Base-by-base conservation (phyloP, 2,888 invertebrate species). In the Scelioninae gen. 1 region DNA sequence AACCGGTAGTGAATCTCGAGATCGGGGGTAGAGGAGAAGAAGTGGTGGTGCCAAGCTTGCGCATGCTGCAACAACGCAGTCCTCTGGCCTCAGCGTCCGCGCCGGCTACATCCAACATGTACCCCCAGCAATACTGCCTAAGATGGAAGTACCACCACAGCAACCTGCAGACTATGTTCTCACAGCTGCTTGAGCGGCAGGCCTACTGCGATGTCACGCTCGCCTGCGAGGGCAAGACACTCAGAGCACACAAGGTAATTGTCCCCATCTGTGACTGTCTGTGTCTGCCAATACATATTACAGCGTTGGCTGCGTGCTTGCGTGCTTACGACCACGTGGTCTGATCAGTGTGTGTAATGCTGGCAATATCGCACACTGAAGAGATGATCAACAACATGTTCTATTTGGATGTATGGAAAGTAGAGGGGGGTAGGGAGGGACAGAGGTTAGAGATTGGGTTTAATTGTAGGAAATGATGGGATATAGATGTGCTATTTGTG, bases 81-180 rank as follows among this genome's bases (percentile, higher is more conserved):
- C 86, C 87, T 87, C 83, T 86, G 83, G 86, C 86, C 79, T 88
- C 89, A 87, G 86, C 87, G 86, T 87, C 89, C 86, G 87, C 88
- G 87, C 69, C 83, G 75, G 79, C 82, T 63, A 65, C 85, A 47
- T 74, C 85, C 93, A 96, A 74, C 80, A 80, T 96, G 96, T 94
- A 95, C 93, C 96, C 96, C 72, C 97, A 97, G 93, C 97, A 97
- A 93, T 98, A 97, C 93, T 98, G 97, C 34, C 34, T 34, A 34
- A 94, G 97, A 93, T 98, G 97, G 97, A 97, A 97, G 91, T 97
- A 97, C 93, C 97, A 98, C 93, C 97, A 97, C 93, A 96, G 96
- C 86, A 98, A 98, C 92, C 94, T 98, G 86, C 97, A 97, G 93
- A 96, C 95, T 38, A 97, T 97, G 95, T 97, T 97, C 93, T 96